These are phyloP conservation scores for Natrix natrix DNA, from an alignment of 2,797 vertebrate species.

Conservation along the genomic window DNA sequence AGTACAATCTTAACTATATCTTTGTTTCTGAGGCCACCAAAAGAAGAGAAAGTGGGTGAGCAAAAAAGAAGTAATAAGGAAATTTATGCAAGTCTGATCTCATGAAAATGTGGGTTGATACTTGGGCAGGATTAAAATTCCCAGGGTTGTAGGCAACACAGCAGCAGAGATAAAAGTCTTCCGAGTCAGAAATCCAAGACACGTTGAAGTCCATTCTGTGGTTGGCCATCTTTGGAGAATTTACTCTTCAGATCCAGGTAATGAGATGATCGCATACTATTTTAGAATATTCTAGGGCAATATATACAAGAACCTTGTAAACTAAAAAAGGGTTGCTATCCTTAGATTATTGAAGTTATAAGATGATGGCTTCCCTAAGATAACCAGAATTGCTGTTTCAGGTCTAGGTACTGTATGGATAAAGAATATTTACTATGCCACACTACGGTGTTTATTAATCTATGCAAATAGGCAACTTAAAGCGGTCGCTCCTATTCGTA, in stretches of 20 bases:
- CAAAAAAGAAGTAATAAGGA: conserved; percentile 39
- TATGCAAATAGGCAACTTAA: not conserved
- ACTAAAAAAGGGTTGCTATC: not conserved
- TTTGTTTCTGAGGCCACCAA: conserved; percentile 41
- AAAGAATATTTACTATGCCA: too few species aligned
- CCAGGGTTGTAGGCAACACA: not conserved
- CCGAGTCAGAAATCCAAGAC: not conserved
- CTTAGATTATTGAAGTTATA: not conserved
- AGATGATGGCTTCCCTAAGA: not conserved
- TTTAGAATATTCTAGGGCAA: not conserved
- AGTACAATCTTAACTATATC: conserved; percentile 4
- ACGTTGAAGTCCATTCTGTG: not conserved
- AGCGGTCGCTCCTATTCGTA: not conserved
- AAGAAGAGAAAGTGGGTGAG: conserved; percentile 25
- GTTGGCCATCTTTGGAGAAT: not conserved
- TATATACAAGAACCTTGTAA: not conserved
- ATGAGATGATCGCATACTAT: not conserved
- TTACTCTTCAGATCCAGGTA: conserved; percentile 1
- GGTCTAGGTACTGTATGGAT: not conserved
- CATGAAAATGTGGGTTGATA: not conserved
- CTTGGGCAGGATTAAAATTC: conserved; percentile 66
- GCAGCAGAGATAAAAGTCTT: not conserved
- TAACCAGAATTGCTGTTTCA: not conserved
- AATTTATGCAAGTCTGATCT: not conserved
- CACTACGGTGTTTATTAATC: not conserved